Percentiles rank a stretch among this genome's conserved stretches.
phyloP scores from a whole-genome alignment of 2,888 invertebrate species.

The Bombylius discolor region DNA sequence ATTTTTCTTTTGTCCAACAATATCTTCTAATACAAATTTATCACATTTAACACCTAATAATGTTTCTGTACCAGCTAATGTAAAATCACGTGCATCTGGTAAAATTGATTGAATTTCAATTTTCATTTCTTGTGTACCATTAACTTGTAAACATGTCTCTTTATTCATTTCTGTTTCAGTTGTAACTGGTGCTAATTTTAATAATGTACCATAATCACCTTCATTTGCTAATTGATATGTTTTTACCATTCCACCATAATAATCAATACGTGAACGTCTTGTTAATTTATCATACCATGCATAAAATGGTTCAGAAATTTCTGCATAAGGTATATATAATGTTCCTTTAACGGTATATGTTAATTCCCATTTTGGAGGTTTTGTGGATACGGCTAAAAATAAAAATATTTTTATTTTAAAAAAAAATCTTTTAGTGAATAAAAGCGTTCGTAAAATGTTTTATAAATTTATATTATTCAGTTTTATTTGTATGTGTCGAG shows the following conservation, averaged over 20 bases:
- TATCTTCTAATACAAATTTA: constrained; percentile 61
- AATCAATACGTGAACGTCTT: constrained; percentile 78
- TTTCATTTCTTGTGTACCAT: constrained; percentile 50
- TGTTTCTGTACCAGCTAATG: constrained; percentile 51
- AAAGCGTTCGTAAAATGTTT: not conserved
- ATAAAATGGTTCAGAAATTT: constrained; percentile 80
- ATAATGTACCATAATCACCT: constrained; percentile 53
- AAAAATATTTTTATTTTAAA: not conserved
- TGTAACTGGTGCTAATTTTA: constrained; percentile 78
- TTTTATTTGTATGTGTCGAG: too few species aligned
- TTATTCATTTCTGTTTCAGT: constrained; percentile 58
- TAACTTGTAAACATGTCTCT: constrained; percentile 68
- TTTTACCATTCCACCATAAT: constrained; percentile 90
- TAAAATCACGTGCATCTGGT: constrained; percentile 67
- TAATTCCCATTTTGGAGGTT: constrained; percentile 52
- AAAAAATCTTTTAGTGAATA: not conserved
- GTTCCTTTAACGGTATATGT: constrained; percentile 65
- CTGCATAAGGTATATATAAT: constrained; percentile 83
- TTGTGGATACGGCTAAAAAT: constrained; percentile 24
- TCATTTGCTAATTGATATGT: constrained; percentile 63
- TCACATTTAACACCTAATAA: constrained; percentile 58
- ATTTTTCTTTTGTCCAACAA: constrained; percentile 66
- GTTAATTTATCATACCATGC: constrained; percentile 71
- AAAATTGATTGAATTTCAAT: constrained; percentile 64
- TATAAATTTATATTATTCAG: too few species aligned